A percentile compares a stretch with the other conserved stretches of the same genome.
Conservation (phyloP, 2,113 vertebrate genomes). For the Zootoca vivipara region DNA sequence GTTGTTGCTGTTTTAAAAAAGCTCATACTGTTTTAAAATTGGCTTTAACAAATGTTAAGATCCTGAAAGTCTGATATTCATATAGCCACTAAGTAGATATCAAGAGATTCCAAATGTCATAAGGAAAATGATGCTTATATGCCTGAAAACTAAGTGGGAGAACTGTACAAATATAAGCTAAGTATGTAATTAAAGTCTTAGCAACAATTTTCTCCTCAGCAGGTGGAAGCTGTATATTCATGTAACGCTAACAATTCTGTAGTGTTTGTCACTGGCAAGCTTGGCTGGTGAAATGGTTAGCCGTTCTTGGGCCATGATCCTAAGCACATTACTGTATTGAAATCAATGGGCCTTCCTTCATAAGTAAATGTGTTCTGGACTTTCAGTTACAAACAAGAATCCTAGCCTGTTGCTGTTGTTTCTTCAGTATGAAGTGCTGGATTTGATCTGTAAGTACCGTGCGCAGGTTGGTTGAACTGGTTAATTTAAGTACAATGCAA, state of each 20-base stretch:
- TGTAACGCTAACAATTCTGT: constrained; percentile 40
- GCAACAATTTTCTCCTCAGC: constrained; percentile 32
- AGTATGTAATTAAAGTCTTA: not conserved
- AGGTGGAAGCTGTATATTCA: not conserved
- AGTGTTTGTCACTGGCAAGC: constrained; percentile 20
- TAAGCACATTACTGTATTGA: not conserved
- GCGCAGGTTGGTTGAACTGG: constrained; percentile 5
- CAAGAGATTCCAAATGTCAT: not conserved
- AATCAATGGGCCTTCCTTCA: not conserved
- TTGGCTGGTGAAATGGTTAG: constrained; percentile 24
- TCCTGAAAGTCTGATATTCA: not conserved
- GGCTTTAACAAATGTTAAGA: too few relatives aligned
- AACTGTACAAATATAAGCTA: constrained; percentile 28
- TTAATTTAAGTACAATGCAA: constrained; percentile 2
- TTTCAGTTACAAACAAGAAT: not conserved
- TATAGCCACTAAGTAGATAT: not conserved
- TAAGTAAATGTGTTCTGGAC: not conserved
- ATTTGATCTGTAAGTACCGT: constrained; percentile 20
- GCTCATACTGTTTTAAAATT: too few relatives aligned
- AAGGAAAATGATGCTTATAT: not conserved
- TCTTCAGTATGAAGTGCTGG: constrained; percentile 29
- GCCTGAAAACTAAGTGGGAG: not conserved
- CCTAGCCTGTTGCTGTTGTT: constrained; percentile 32
- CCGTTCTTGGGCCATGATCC: constrained; percentile 25
- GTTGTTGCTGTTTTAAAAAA: too few relatives aligned